Evolutionary conservation across 2,797 vertebrate genomes (phyloP).

Genomic region (Jordanella pulchra): DNA sequence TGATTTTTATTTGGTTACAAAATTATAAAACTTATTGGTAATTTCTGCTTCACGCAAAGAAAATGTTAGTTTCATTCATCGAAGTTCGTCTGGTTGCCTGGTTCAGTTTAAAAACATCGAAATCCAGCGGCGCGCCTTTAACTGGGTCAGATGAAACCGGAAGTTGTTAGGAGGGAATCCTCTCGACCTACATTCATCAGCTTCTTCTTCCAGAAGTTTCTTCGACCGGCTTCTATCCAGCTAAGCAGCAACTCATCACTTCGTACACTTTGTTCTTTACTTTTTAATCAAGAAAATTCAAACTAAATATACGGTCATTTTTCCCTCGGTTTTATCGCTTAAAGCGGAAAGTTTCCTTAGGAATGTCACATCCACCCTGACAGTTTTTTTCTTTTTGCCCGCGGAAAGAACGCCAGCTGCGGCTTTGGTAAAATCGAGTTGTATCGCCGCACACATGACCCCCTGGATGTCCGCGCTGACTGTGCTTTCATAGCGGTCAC

Average conservation of each 20-base stretch:
- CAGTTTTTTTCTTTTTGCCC: conserved; percentile 2
- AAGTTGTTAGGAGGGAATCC: conserved; percentile 21
- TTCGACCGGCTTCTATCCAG: conserved; percentile 4
- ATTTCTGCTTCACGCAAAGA: background rate
- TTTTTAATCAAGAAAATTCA: background rate
- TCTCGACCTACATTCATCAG: conserved; percentile 57
- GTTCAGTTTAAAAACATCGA: background rate
- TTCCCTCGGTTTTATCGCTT: background rate
- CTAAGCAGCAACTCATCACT: background rate
- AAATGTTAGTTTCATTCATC: rapidly evolving
- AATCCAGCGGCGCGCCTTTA: background rate
- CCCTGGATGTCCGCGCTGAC: conserved; percentile 17
- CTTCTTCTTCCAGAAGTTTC: conserved; percentile 79
- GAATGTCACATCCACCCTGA: conserved; percentile 19
- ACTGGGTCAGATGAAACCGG: conserved; percentile 43
- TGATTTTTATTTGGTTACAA: background rate
- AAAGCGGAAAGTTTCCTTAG: background rate
- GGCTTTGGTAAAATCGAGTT: conserved; percentile 3
- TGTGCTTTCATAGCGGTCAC: conserved; percentile 40
- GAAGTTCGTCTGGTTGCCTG: background rate
- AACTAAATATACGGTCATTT: background rate
- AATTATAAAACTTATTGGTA: background rate
- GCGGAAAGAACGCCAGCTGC: conserved; percentile 29
- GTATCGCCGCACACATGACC: conserved; percentile 1
- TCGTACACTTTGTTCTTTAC: background rate